Conservation (phyloP, 2,113 vertebrate species). For the Peromyscus leucopus region DNA sequence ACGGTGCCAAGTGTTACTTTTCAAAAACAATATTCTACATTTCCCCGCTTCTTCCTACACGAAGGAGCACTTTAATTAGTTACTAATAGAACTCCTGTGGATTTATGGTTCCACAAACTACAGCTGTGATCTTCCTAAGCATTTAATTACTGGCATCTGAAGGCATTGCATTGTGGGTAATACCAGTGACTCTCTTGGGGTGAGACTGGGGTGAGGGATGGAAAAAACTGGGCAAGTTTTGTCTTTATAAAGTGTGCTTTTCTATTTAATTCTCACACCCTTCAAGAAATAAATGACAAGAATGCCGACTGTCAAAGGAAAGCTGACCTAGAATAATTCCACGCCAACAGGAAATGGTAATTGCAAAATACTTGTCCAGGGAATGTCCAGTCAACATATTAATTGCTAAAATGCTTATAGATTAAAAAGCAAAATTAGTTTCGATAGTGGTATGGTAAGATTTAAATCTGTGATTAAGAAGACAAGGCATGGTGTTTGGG, state of each 20-base stretch:
- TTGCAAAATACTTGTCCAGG: conserved; percentile 52
- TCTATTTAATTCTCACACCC: conserved; percentile 52
- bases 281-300: conserved; percentile 66
- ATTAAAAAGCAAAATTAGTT: conserved; percentile 49
- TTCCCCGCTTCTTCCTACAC: conserved; percentile 34
- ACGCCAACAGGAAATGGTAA: conserved; percentile 53
- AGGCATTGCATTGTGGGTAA: conserved; percentile 67
- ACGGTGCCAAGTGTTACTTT: neutral
- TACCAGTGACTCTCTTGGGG: conserved; percentile 30
- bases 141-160: conserved; percentile 71
- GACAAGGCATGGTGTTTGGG: neutral
- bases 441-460: neutral
- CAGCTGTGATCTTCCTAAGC: conserved; percentile 73
- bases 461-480: conserved; percentile 48
- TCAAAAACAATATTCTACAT: conserved; percentile 57
- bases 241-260: conserved; percentile 56
- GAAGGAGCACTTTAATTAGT: conserved; percentile 69
- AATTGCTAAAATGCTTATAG: conserved; percentile 36
- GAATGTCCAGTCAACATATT: neutral
- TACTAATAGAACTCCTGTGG: conserved; percentile 75
- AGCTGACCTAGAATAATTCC: conserved; percentile 2
- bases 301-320: conserved; percentile 40
- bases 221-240: conserved; percentile 62
- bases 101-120: conserved; percentile 57
- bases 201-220: neutral